These are phyloP conservation scores for Sebastes minor DNA, from an alignment of 2,797 vertebrate genomes.

Conservation along the genomic window DNA sequence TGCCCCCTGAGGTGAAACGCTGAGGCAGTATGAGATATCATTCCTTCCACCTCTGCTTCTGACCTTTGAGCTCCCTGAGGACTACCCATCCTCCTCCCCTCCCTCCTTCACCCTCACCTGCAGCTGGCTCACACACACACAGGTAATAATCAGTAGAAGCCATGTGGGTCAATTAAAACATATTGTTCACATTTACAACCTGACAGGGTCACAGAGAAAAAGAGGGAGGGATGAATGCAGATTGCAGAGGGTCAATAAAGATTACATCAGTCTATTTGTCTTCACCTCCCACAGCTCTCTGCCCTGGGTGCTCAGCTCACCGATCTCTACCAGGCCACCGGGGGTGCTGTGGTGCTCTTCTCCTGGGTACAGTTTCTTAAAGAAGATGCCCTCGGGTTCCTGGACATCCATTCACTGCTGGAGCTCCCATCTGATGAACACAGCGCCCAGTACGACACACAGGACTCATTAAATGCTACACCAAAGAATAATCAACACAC, in stretches of 20 bases:
- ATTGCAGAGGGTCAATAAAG: background rate
- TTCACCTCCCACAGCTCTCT: slow-evolving; percentile 77
- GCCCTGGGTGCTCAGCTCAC: slow-evolving; percentile 83
- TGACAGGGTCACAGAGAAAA: background rate
- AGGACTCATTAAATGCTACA: background rate
- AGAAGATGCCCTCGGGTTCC: slow-evolving; percentile 85
- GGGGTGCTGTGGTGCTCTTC: slow-evolving; percentile 88
- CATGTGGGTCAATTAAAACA: background rate
- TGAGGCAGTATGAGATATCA: slow-evolving; percentile 80
- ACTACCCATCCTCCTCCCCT: slow-evolving; percentile 88
- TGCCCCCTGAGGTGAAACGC: slow-evolving; percentile 34
- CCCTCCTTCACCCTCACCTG: slow-evolving; percentile 87
- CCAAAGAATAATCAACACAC: slow-evolving; percentile 4
- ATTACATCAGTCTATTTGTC: background rate
- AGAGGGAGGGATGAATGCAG: background rate
- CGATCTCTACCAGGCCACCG: slow-evolving; percentile 85
- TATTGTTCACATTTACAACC: background rate
- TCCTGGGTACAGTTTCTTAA: slow-evolving; percentile 92
- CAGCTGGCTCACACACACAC: slow-evolving; percentile 88
- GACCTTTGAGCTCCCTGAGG: slow-evolving; percentile 87
- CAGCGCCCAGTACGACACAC: background rate
- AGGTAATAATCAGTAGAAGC: slow-evolving; percentile 79
- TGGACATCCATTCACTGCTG: slow-evolving; percentile 83
- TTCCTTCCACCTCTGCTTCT: slow-evolving; percentile 88
- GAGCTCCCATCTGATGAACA: slow-evolving; percentile 76